phyloP scores from a whole-genome alignment of 2,888 invertebrate genomes.

The Synanthedon formicaeformis region DNA sequence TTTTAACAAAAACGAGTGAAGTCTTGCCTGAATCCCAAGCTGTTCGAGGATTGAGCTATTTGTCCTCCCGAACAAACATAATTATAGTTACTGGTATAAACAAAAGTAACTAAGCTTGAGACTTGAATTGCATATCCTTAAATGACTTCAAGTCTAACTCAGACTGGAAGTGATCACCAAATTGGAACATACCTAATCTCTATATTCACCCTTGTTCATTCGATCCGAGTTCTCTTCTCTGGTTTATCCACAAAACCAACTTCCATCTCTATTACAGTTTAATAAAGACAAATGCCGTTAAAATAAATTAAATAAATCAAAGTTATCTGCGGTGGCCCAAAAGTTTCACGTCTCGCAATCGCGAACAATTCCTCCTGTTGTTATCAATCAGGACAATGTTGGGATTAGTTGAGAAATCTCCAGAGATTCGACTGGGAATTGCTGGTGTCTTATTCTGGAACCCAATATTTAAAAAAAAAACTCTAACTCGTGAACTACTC shows the following conservation, averaged over 20 bases:
- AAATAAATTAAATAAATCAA: conserved; percentile 4
- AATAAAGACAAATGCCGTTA: neutral
- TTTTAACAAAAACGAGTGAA: too few relatives aligned
- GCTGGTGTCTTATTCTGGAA: conserved; percentile 1
- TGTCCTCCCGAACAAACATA: too few relatives aligned
- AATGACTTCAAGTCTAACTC: too few relatives aligned
- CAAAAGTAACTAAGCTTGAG: too few relatives aligned
- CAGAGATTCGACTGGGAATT: conserved; percentile 1
- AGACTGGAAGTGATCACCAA: too few relatives aligned
- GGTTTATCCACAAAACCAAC: neutral
- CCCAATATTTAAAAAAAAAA: neutral
- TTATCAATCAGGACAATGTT: conserved; percentile 10
- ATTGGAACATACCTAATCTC: too few relatives aligned
- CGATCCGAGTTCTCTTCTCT: neutral
- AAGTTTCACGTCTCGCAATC: conserved; percentile 1
- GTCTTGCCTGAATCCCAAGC: too few relatives aligned
- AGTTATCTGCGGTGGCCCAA: neutral
- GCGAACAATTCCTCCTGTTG: conserved; percentile 1
- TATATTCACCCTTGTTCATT: neutral
- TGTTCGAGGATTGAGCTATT: too few relatives aligned
- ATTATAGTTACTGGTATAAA: too few relatives aligned
- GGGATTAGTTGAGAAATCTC: conserved; percentile 5
- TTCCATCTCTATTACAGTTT: neutral
- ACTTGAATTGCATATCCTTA: too few relatives aligned
- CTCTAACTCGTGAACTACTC: too few relatives aligned